These are phyloP conservation scores for Chlamydotis undulata DNA, from an alignment of 2,113 vertebrate genomes.

Conservation along the genomic window DNA sequence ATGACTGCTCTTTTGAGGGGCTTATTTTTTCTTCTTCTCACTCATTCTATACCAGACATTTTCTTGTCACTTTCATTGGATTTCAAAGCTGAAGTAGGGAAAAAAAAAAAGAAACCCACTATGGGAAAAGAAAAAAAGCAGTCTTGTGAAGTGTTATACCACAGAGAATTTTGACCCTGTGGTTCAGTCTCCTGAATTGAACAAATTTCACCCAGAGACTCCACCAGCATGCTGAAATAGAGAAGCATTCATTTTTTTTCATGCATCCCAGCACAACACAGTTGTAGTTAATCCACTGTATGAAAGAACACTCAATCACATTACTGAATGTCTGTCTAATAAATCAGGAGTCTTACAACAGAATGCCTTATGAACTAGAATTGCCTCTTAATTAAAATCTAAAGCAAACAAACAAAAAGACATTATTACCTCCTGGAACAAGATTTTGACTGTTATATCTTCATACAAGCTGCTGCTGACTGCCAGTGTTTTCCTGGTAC, in stretches of 20 bases:
- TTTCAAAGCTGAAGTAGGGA: neutral
- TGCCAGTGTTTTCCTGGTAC: neutral
- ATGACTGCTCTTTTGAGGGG: neutral
- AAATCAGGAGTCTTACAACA: neutral
- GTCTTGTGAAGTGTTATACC: neutral
- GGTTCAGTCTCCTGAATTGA: neutral
- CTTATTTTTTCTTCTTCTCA: neutral
- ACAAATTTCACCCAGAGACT: neutral
- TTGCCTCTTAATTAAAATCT: neutral
- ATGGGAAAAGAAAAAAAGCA: neutral
- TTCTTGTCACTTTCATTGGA: neutral
- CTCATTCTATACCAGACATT: neutral
- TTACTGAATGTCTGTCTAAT: neutral
- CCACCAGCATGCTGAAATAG: neutral
- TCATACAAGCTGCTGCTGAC: neutral
- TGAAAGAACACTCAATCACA: neutral
- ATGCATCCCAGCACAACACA: rapidly evolving
- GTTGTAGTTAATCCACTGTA: neutral
- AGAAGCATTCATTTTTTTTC: neutral
- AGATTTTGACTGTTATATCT: neutral
- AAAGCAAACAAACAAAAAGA: neutral
- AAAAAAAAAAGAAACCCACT: neutral
- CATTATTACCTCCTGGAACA: neutral
- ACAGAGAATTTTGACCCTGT: neutral
- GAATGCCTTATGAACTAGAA: neutral